phyloP scores from a whole-genome alignment of 2,797 vertebrate species.

The Galaxias olidus region DNA sequence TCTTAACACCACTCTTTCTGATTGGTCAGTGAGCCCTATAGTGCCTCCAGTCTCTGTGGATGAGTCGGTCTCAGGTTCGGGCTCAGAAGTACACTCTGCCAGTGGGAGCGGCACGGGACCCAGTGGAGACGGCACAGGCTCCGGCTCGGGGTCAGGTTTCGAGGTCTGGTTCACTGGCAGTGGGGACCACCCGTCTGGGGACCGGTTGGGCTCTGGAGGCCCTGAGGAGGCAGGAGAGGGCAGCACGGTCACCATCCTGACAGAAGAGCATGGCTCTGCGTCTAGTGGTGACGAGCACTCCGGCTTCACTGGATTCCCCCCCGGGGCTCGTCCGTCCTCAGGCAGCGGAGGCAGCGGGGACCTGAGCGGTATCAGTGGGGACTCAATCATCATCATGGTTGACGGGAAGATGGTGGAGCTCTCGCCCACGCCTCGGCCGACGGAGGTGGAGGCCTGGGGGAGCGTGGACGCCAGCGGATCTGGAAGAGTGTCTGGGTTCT shows the following conservation, averaged over 20 bases:
- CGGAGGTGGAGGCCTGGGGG: constrained; percentile 50
- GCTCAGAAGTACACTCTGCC: constrained; percentile 54
- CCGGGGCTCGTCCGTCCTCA: constrained; percentile 35
- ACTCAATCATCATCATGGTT: constrained; percentile 50
- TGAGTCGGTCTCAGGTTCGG: constrained; percentile 64
- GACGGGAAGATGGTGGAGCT: constrained; percentile 50
- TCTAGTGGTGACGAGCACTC: constrained; percentile 41
- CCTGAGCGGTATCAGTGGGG: constrained; percentile 17
- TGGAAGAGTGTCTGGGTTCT: constrained; percentile 15
- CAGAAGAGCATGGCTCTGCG: constrained; percentile 56
- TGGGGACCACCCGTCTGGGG: constrained; percentile 15
- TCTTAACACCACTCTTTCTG: neutral
- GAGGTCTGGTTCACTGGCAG: constrained; percentile 17
- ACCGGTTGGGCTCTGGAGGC: constrained; percentile 49
- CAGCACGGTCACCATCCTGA: constrained; percentile 37
- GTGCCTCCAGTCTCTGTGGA: constrained; percentile 60
- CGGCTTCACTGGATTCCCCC: constrained; percentile 60
- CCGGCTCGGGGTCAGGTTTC: neutral
- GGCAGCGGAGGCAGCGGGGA: constrained; percentile 55
- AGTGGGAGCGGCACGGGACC: constrained; percentile 21
- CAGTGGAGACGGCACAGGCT: neutral
- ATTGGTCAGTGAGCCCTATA: constrained; percentile 45
- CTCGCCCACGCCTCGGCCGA: constrained; percentile 19
- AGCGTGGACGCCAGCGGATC: constrained; percentile 46
- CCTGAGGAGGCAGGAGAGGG: constrained; percentile 56